Base-by-base conservation (phyloP, 2,113 vertebrate genomes). In the Erpornis zantholeuca region DNA sequence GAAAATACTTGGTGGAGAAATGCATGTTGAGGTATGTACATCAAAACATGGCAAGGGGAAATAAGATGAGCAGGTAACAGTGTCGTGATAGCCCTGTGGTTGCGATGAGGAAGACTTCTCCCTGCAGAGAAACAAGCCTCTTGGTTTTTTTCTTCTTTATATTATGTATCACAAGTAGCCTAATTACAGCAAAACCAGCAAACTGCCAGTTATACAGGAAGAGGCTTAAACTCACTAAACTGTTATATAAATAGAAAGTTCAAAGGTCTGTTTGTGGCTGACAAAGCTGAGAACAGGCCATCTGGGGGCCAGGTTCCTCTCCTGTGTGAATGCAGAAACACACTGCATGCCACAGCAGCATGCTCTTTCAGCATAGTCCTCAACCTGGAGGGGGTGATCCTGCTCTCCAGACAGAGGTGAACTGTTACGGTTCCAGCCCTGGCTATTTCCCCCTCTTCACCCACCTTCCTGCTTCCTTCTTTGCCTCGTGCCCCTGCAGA, bases 211-310 rank as follows among this genome's bases (percentile, higher is more conserved):
- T 97, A 96, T 92, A 97, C 97, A 98, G 97, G 97, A 98, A 98
- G 97, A 97, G 96, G 96, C 96, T 97, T 98, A 97, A 98, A 98
- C 97, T 98, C 97, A 97, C 96, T 95, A 97, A 98, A 98, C 97
- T 96, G 95, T 97, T 98, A 97, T 86, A 98, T 98, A 98, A 98
- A 98, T 98, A 98, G 97, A 96, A 98, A 98, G 98, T 98, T 98
- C 97, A 98, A 97, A 98, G 98, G 97, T 98, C 97, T 96, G 61
- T 60, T 94, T 96, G 97, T 97, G 96, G 97, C 97, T 94, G 96
- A 97, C 90, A 84, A 82, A 96, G 93, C 97, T 95, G 97, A 95
- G 97, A 98, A 93, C 87, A 88, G 96, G 94, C 97, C 97, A 98
- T 98, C 97, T 98, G 97, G 70, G 73, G 89, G 92, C 97, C 98